Percentiles rank a stretch among this genome's conserved stretches.
Conservation (phyloP, 2,113 vertebrate species). For the Heloderma charlesbogerti region DNA sequence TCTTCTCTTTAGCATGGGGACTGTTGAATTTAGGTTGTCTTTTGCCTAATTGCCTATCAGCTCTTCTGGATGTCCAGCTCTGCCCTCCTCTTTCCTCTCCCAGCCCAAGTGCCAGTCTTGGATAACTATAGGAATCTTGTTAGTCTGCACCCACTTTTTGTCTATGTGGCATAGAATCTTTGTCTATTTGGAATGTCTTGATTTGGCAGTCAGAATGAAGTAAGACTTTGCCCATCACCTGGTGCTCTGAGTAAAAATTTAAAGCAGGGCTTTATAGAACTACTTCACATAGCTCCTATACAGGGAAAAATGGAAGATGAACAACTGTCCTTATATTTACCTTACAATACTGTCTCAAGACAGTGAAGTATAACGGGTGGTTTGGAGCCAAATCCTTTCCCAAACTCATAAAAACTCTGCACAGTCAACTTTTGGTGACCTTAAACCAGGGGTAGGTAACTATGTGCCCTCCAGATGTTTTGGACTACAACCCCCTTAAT, state of each 20-base stretch:
- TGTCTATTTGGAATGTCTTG: background rate
- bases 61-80: background rate
- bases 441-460: background rate
- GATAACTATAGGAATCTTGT: background rate
- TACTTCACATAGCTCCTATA: too few species aligned
- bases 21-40: background rate
- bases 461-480: background rate
- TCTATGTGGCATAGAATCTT: background rate
- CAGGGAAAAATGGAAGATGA: too few species aligned
- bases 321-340: background rate
- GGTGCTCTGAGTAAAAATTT: too few species aligned
- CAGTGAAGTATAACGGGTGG: too few species aligned
- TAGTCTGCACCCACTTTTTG: background rate
- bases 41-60: background rate
- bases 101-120: background rate
- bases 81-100: too few species aligned
- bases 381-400: too few species aligned
- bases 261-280: too few species aligned
- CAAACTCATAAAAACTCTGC: background rate
- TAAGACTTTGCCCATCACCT: background rate
- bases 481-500: background rate
- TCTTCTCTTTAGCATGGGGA: background rate
- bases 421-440: background rate
- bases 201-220: background rate
- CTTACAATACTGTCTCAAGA: too few species aligned